Evolutionary conservation across 2,113 vertebrate species (phyloP).

Genomic region (Elachura formosa): DNA sequence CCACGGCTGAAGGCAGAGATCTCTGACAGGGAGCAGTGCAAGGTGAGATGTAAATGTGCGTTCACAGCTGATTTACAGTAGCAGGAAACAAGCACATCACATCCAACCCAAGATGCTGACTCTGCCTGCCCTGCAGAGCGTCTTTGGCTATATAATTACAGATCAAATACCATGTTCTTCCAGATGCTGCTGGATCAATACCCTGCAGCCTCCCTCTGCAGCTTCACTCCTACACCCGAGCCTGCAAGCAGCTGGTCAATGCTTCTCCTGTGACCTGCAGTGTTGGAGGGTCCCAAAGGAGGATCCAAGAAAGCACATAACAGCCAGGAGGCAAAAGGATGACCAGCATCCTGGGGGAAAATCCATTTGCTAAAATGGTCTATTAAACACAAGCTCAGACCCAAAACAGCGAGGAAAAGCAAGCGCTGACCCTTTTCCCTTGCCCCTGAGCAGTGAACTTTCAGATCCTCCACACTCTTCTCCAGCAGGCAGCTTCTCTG

Average conservation of each 20-base stretch:
- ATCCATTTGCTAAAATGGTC: not conserved
- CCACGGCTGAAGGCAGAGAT: not conserved
- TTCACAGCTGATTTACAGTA: not conserved
- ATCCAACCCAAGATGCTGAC: not conserved
- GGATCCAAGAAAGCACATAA: not conserved
- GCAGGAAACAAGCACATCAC: not conserved
- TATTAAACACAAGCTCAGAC: not conserved
- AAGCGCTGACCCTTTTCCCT: not conserved
- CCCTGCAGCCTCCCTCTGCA: not conserved
- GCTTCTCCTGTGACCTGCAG: not conserved
- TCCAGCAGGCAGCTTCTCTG: not conserved
- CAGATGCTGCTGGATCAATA: slow-evolving; percentile 2
- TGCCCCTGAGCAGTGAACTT: not conserved
- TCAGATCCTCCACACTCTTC: not conserved
- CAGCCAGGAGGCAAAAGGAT: not conserved
- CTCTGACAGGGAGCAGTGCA: not conserved
- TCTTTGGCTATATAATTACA: slow-evolving; percentile 13
- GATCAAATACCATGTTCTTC: slow-evolving; percentile 19
- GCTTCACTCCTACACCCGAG: not conserved
- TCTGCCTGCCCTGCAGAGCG: not conserved
- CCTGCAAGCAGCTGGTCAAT: not conserved
- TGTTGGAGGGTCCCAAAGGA: not conserved
- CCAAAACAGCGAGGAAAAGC: not conserved
- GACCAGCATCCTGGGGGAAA: not conserved
- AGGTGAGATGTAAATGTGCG: not conserved